Evolutionary conservation across 2,113 vertebrate species (phyloP).

Genomic region (Aegithalos caudatus): DNA sequence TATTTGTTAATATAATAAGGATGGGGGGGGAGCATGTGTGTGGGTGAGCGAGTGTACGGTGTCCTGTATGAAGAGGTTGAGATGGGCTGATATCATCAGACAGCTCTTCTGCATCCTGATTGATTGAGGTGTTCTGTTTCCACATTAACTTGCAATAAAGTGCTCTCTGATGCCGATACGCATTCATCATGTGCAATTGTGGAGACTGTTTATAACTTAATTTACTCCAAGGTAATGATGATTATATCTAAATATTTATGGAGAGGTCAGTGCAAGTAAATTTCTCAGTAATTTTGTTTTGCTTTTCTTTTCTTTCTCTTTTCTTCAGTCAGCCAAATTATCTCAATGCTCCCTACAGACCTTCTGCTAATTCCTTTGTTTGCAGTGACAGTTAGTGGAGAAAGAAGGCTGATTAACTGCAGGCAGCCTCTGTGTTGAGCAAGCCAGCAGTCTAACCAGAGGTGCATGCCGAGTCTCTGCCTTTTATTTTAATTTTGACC

Average conservation of each 20-base stretch:
- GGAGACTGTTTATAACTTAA: slow-evolving; percentile 70
- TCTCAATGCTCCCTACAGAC: slow-evolving; percentile 64
- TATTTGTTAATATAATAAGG: neutral
- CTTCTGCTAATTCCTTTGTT: slow-evolving; percentile 71
- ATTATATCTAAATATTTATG: slow-evolving; percentile 74
- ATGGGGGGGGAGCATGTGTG: accelerated
- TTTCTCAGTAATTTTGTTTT: slow-evolving; percentile 59
- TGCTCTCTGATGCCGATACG: slow-evolving; percentile 30
- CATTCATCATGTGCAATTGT: slow-evolving; percentile 64
- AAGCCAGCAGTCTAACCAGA: slow-evolving; percentile 31
- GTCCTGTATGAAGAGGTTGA: slow-evolving; percentile 20
- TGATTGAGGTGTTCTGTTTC: slow-evolving; percentile 58
- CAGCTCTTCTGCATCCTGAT: slow-evolving; percentile 49
- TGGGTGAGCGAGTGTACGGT: neutral
- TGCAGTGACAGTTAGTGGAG: slow-evolving; percentile 62
- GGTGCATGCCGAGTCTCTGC: neutral
- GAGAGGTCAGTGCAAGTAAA: slow-evolving; percentile 65
- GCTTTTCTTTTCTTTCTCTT: slow-evolving; percentile 52
- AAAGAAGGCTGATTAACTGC: slow-evolving; percentile 68
- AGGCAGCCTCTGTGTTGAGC: neutral
- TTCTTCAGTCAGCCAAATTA: slow-evolving; percentile 65
- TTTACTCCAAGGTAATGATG: slow-evolving; percentile 67
- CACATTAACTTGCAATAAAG: slow-evolving; percentile 68
- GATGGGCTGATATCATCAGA: slow-evolving; percentile 33
- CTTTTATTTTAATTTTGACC: slow-evolving; percentile 53